A percentile compares a stretch with the other conserved stretches of the same genome.
phyloP scores from a whole-genome alignment of 2,797 vertebrate species.

The Catostomus latipinnis region DNA sequence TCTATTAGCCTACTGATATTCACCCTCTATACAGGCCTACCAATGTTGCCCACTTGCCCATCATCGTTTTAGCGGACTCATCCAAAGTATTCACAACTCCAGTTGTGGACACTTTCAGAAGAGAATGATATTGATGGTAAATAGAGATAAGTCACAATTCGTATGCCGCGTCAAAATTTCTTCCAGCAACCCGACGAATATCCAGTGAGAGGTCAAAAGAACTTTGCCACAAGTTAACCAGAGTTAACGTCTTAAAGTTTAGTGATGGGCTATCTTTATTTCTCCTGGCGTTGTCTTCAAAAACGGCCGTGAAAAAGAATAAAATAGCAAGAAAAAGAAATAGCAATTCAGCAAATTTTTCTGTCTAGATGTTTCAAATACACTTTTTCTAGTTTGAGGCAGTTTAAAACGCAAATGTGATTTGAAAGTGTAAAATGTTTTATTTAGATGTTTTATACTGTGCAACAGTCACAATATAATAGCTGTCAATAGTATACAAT shows the following conservation, averaged over 20 bases:
- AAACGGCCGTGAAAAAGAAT: too few relatives aligned
- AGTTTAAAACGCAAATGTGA: background rate
- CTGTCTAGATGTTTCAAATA: background rate
- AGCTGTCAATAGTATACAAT: constrained; percentile 79
- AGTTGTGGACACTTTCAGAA: background rate
- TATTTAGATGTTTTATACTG: constrained; percentile 86
- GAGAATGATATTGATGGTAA: background rate
- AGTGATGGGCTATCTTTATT: too few relatives aligned
- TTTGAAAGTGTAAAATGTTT: constrained; percentile 83
- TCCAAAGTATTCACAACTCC: background rate
- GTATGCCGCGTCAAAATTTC: background rate
- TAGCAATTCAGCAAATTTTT: background rate
- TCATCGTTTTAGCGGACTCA: background rate
- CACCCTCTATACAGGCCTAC: background rate
- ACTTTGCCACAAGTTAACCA: background rate
- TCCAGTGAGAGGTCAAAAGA: background rate
- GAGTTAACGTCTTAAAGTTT: too few relatives aligned
- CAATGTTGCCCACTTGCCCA: background rate
- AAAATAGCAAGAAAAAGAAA: too few relatives aligned
- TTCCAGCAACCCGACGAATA: background rate
- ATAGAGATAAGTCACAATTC: background rate
- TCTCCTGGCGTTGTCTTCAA: too few relatives aligned
- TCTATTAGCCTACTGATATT: background rate
- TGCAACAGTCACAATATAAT: constrained; percentile 88
- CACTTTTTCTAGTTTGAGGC: too few relatives aligned